phyloP scores from a whole-genome alignment of 2,113 vertebrate species.

The Plotosus lineatus region DNA sequence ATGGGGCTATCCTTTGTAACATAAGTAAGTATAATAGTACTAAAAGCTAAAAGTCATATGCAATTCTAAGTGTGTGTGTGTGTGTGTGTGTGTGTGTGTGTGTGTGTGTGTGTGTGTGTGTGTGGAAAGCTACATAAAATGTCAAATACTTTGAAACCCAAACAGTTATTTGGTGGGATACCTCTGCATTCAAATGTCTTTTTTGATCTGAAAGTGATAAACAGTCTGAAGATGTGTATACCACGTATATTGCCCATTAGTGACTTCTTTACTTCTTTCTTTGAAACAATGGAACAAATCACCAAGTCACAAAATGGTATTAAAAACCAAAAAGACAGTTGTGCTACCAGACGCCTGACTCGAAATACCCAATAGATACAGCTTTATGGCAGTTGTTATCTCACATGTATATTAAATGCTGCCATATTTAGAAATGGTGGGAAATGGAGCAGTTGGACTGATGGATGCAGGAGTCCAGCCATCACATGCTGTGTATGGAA shows the following conservation, averaged over 20 bases:
- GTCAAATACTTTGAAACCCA: slow-evolving; percentile 49
- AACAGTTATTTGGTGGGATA: background rate
- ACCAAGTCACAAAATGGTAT: slow-evolving; percentile 3
- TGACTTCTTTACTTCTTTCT: background rate
- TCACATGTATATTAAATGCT: slow-evolving; percentile 34
- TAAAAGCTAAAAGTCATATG: slow-evolving; percentile 45
- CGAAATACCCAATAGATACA: slow-evolving; percentile 11
- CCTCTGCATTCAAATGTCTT: background rate
- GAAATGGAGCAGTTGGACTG: slow-evolving; percentile 29
- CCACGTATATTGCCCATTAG: slow-evolving; percentile 1
- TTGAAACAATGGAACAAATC: background rate
- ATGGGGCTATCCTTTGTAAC: too few species aligned
- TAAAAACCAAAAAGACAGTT: slow-evolving; percentile 20
- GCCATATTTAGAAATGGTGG: slow-evolving; percentile 35
- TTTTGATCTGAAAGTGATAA: slow-evolving; percentile 12
- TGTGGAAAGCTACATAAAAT: slow-evolving; percentile 71
- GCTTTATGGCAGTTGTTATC: slow-evolving; percentile 22
- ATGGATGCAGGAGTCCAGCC: slow-evolving; percentile 39
- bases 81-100: too few species aligned
- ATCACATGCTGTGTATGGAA: slow-evolving; percentile 28
- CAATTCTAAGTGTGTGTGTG: slow-evolving; percentile 70
- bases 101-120: too few species aligned
- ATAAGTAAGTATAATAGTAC: slow-evolving; percentile 54
- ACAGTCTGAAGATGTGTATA: background rate
- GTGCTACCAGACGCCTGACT: slow-evolving; percentile 22